Conservation (phyloP, 2,888 invertebrate species). For the Drosophila mercatorum region DNA sequence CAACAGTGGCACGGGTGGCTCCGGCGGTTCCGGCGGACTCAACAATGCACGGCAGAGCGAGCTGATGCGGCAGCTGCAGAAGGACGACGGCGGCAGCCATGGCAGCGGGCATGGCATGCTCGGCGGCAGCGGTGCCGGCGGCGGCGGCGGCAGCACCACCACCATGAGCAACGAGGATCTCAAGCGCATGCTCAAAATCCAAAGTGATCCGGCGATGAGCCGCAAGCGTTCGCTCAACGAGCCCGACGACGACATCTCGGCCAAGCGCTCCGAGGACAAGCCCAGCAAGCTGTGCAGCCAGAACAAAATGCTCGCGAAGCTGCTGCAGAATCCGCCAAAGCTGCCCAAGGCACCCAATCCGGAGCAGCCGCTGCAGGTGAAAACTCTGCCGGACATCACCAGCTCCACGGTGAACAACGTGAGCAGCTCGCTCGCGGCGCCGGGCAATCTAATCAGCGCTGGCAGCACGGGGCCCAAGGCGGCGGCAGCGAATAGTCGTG, state of each 20-base stretch:
- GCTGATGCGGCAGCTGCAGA: conserved; percentile 86
- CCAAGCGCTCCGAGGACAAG: conserved; percentile 83
- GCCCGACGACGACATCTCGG: conserved; percentile 85
- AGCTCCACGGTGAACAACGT: conserved; percentile 80
- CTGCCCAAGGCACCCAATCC: conserved; percentile 85
- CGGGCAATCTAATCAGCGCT: conserved; percentile 70
- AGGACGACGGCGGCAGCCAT: conserved; percentile 81
- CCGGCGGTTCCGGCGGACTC: conserved; percentile 77
- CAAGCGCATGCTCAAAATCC: conserved; percentile 83
- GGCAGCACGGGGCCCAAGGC: conserved; percentile 70
- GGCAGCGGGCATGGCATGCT: conserved; percentile 71
- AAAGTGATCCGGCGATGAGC: conserved; percentile 83
- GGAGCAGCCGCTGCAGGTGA: conserved; percentile 82
- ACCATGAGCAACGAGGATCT: conserved; percentile 84
- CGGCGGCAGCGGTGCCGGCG: conserved; percentile 22
- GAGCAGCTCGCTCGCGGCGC: conserved; percentile 69
- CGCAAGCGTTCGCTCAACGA: conserved; percentile 89
- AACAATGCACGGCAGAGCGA: conserved; percentile 85
- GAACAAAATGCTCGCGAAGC: conserved; percentile 93
- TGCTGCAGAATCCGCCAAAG: conserved; percentile 91
- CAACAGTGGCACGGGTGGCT: conserved; percentile 42
- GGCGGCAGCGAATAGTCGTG: conserved; percentile 63
- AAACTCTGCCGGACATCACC: conserved; percentile 84
- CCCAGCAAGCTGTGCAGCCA: conserved; percentile 91
- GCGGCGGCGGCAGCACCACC: conserved; percentile 68